Base-by-base conservation (phyloP, 2,888 invertebrate species). In the Taenaris catops region DNA sequence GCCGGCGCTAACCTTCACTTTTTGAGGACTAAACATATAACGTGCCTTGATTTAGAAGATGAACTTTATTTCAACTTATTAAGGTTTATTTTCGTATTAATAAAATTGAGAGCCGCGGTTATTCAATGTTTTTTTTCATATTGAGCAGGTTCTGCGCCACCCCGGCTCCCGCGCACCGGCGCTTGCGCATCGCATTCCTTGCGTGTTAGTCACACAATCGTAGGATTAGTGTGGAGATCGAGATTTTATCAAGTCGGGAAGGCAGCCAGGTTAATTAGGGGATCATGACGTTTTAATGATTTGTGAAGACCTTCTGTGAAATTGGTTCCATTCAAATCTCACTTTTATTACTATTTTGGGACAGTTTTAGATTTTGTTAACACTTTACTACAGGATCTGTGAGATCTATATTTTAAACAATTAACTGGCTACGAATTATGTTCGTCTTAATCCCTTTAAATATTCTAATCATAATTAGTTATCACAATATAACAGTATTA, bases 241-340 rank as follows among this genome's bases (percentile, higher is more conserved):
- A 67, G 70, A 73, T 74, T 52, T 60, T 73, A 76, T 74, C 74
- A 44, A 42, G 44, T 38, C 48, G 45, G 50, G 51, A 49, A 53
- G 48, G 53, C 53, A 48, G 44, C 49, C 45, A 45, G 49, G 59
- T 62, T 73, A 71, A 75, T 76, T 73, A 70, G 53, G 56, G 54
- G 54, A 52, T 50, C 53, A 59, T 62, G 64, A 62, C 51, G 56
- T 57, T 50, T 34, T 53, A 46, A 56, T 70, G 70, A 70, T 71
- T 68, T 70, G 70, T 69, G 49, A 31, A 37, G 48, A 44, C 55
- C 63, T 63, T 63, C 60, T 48, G 44, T 58, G 59, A 64, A 64
- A 55, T 41, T 48, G 41, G 40, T 51, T 54, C 53, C 55, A 61
- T 64, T 53, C 34, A 34, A 25, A 44, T 29, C 34, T 26, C 10